Evolutionary conservation across 1,140 invertebrate genomes (phyloP).

Genomic region (Capitella teleta): DNA sequence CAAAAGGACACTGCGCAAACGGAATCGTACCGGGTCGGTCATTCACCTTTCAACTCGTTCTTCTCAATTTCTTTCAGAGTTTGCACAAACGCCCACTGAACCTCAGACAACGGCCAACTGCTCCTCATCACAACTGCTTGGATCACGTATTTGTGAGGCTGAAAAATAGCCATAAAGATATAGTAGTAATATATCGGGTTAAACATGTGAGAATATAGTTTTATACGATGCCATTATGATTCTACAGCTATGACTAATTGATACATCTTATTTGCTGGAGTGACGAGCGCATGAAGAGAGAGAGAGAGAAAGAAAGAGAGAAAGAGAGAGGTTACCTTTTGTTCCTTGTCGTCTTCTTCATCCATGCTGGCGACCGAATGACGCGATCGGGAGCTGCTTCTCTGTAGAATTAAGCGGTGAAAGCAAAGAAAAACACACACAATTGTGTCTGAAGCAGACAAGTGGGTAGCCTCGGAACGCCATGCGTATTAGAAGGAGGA

Average conservation of each 20-base stretch:
- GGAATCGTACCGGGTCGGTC: not conserved
- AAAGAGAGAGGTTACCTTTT: slow-evolving; percentile 12
- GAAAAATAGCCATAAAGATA: slow-evolving; percentile 4
- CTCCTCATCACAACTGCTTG: slow-evolving; percentile 34
- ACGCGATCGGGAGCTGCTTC: not conserved
- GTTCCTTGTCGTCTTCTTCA: slow-evolving; percentile 21
- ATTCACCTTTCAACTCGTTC: slow-evolving; percentile 34
- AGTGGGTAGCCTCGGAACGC: too few relatives aligned
- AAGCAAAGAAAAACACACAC: too few relatives aligned
- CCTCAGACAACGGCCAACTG: slow-evolving; percentile 38
- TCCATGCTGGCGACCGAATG: slow-evolving; percentile 5
- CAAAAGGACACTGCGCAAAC: not conserved
- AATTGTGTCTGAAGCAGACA: too few relatives aligned
- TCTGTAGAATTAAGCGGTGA: too few relatives aligned
- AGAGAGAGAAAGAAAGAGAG: not conserved
- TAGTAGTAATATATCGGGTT: not conserved
- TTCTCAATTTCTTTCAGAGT: slow-evolving; percentile 38
- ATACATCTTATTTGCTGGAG: too few relatives aligned
- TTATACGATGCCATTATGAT: too few relatives aligned
- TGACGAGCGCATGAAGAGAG: too few relatives aligned
- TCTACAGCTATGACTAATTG: too few relatives aligned
- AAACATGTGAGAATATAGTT: not conserved
- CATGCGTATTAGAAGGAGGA: too few relatives aligned
- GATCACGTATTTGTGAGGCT: slow-evolving; percentile 40
- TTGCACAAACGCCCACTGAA: slow-evolving; percentile 37